Conservation (phyloP, 2,888 invertebrate genomes). For the Tipula vernalis region DNA sequence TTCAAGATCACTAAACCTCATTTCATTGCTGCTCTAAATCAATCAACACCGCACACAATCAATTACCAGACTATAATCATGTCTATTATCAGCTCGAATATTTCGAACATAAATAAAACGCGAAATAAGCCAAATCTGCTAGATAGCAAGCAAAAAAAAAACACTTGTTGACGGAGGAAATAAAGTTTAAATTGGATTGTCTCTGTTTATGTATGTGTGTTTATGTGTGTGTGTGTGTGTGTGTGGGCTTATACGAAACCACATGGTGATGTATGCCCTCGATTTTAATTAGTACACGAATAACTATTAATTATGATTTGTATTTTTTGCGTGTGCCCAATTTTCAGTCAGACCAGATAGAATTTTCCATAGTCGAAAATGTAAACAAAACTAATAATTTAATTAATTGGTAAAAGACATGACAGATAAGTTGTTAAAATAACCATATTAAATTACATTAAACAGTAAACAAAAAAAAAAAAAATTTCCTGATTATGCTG, state of each 20-base stretch:
- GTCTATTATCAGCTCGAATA: background rate
- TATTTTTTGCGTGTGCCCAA: background rate
- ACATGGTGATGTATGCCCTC: background rate
- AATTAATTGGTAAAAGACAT: background rate
- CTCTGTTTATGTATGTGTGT: background rate
- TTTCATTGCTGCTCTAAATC: background rate
- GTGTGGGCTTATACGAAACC: too few species aligned
- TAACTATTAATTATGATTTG: background rate
- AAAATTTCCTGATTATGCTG: background rate
- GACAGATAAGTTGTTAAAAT: background rate
- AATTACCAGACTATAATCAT: background rate
- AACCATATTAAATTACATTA: background rate
- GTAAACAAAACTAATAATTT: background rate
- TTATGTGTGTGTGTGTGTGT: background rate
- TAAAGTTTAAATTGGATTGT: background rate
- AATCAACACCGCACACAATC: background rate
- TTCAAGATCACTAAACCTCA: background rate
- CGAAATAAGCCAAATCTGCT: background rate
- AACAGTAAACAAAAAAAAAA: background rate
- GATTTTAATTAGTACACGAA: background rate
- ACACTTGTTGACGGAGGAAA: background rate
- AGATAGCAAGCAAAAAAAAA: background rate
- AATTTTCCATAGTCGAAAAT: background rate
- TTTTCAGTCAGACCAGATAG: background rate
- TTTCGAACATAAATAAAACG: background rate